Evolutionary conservation across 2,797 vertebrate species (phyloP), one percentile per base, ranked within the genome.

Genomic region (Pempheris klunzingeri): DNA sequence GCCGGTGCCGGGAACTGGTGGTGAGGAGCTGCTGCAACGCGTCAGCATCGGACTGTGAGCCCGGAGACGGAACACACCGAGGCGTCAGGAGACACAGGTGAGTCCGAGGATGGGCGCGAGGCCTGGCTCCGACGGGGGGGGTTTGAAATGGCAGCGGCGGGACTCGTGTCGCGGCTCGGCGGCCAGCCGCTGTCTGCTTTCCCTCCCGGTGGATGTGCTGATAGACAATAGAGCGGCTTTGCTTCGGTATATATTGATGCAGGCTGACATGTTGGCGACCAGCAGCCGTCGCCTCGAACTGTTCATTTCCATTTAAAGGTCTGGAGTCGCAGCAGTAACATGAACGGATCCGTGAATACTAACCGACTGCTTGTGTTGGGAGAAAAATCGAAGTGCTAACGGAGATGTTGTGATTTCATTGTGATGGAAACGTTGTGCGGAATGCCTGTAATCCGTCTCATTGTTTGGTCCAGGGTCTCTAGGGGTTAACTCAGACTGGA

Each of bases 1-100:
- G 93, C 95, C 95, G 95, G 95, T 95, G 95, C 95, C 95, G 95
- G 95, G 94, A 93, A 95, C 94, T 95, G 94, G 93, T 95, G 93
- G 93, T 92, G 89, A 94, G 91, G 90, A 94, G 90, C 92, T 91
- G 90, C 93, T 90, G 94, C 94, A 93, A 92, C 94, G 93, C 94
- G 93, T 94, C 92, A 94, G 94, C 94, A 95, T 93, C 94, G 93
- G 93, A 94, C 90, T 92, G 94, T 92, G 93, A 95, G 93, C 93
- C 92, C 94, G 93, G 94, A 95, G 94, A 93, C 93, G 92, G 93
- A 91, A 92, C 90, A 92, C 93, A 92, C 92, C 91, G 93, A 94
- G 92, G 92, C 92, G 87, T 82, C 91, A 93, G 92, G 87, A 94
- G 84, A 94, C 88, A 90, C 94, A 96, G 95, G 95, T 96, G 93